Evolutionary conservation across 2,888 invertebrate genomes (phyloP), one percentile per base, ranked within the genome.

Genomic region (Rhimphoctona megacephalus): DNA sequence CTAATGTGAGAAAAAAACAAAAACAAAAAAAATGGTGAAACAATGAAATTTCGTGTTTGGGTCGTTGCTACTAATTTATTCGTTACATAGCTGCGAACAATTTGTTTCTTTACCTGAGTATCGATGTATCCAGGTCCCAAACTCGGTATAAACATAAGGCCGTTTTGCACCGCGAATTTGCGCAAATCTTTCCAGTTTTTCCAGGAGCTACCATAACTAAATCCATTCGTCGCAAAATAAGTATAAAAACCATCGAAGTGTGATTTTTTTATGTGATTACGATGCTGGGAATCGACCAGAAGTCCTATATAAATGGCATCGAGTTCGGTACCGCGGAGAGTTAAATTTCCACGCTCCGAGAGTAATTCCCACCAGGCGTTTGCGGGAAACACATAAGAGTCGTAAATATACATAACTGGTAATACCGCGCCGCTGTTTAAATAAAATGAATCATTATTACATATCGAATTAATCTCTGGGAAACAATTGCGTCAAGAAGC

Each of bases 41-140:
- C n/a, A n/a, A n/a, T n/a, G n/a, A n/a, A n/a, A n/a, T n/a, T n/a
- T n/a, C n/a, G n/a, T n/a, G n/a, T n/a, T n/a, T n/a, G n/a, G n/a
- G n/a, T n/a, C n/a, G n/a, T n/a, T n/a, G n/a, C n/a, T n/a, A n/a
- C n/a, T n/a, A n/a, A n/a, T n/a, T n/a, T n/a, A n/a, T n/a, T n/a
- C n/a, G n/a, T n/a, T n/a, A n/a, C n/a, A n/a, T n/a, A n/a, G n/a
- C n/a, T n/a, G n/a, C n/a, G n/a, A n/a, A n/a, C n/a, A n/a, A 0
- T n/a, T 39, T 80, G 14, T 78, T 74, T 17, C 1, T 8, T 25
- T 89, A 95, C 96, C 90, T 95, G 95, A 0, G 96, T 96, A 90
- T 97, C 97, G 8, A 96, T 95, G 92, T 96, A 97, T 30, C 97
- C 97, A 1, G 97, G 97, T 0, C 96, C 96, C 11, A 97, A 95